These are phyloP conservation scores for Thunnus thynnus DNA, from an alignment of 2,113 vertebrate species.

Conservation along the genomic window DNA sequence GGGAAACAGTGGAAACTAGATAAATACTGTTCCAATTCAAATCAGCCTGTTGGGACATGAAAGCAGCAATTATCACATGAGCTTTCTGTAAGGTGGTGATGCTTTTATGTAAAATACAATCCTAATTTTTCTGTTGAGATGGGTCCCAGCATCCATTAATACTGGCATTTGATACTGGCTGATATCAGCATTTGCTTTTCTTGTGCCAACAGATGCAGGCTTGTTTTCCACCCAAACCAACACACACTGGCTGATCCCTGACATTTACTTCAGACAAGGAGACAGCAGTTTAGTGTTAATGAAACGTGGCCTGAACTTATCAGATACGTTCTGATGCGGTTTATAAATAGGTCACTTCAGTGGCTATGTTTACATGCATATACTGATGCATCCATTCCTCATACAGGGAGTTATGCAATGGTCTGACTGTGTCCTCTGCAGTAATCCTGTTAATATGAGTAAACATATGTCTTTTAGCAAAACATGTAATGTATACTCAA, in stretches of 20 bases:
- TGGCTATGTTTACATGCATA: slow-evolving; percentile 36
- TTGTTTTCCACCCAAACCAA: background rate
- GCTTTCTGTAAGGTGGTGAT: background rate
- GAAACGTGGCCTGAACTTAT: slow-evolving; percentile 26
- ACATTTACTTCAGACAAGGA: slow-evolving; percentile 41
- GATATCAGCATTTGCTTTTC: slow-evolving; percentile 1
- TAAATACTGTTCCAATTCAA: background rate
- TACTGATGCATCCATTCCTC: background rate
- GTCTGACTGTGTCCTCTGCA: background rate
- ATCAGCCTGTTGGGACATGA: background rate
- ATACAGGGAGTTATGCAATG: background rate
- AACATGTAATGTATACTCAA: too few species aligned
- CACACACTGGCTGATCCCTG: background rate
- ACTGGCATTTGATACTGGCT: slow-evolving; percentile 34
- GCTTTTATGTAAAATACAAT: slow-evolving; percentile 1
- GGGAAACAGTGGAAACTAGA: background rate
- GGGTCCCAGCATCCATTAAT: background rate
- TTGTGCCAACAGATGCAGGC: background rate
- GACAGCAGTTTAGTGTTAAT: slow-evolving; percentile 22
- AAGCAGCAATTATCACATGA: background rate
- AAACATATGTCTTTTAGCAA: too few species aligned
- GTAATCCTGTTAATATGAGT: background rate
- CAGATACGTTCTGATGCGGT: slow-evolving; percentile 14
- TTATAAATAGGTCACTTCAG: slow-evolving; percentile 14
- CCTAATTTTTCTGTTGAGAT: background rate